Evolutionary conservation across 2,888 invertebrate genomes (phyloP).

Genomic region (Gymnocheta viridis): DNA sequence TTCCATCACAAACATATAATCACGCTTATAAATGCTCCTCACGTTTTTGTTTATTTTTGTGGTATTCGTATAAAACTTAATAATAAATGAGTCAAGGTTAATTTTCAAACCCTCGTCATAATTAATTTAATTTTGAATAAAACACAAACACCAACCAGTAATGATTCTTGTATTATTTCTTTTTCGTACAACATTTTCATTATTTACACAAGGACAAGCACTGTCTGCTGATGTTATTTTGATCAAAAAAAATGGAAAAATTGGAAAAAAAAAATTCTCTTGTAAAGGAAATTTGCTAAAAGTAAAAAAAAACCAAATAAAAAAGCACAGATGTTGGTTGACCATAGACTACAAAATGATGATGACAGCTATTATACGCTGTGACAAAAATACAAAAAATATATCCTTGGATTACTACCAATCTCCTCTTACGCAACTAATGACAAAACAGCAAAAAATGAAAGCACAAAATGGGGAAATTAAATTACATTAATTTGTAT

Average conservation of each 20-base stretch:
- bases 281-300: neutral
- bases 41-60: no score
- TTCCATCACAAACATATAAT: no score
- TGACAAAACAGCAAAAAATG: neutral
- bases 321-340: constrained; percentile 26
- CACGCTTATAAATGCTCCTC: no score
- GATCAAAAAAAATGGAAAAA: neutral
- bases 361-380: constrained; percentile 42
- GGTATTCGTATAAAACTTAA: neutral
- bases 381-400: neutral
- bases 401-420: neutral
- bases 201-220: constrained; percentile 23
- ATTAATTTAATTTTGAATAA: constrained; percentile 45
- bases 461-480: neutral
- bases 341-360: constrained; percentile 48
- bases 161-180: constrained; percentile 2
- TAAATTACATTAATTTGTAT: constrained; percentile 17
- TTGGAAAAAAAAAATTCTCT: neutral
- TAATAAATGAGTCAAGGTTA: constrained; percentile 43
- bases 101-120: constrained; percentile 29
- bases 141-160: constrained; percentile 13
- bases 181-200: neutral
- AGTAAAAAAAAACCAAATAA: neutral
- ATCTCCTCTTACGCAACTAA: neutral
- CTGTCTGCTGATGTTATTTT: neutral